Percentiles rank a stretch among this genome's conserved stretches.
Conservation (phyloP, 2,113 vertebrate genomes). For the Camelus bactrianus region DNA sequence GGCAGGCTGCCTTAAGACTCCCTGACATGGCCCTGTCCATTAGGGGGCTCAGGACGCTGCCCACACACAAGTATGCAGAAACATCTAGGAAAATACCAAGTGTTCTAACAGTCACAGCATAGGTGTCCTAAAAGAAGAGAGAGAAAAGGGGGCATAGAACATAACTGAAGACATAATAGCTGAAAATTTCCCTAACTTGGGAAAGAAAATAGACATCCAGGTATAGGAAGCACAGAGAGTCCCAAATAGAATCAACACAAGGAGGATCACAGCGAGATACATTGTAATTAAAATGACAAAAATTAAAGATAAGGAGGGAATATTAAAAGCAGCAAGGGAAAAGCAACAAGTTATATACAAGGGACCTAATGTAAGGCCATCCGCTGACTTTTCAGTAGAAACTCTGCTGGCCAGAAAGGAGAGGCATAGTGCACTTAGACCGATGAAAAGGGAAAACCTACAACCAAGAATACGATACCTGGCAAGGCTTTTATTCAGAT, state of each 20-base stretch:
- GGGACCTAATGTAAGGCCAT: background rate
- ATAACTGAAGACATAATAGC: background rate
- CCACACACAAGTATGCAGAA: background rate
- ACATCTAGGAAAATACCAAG: background rate
- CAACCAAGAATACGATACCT: background rate
- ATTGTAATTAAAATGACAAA: background rate
- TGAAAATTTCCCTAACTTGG: background rate
- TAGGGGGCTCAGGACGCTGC: background rate
- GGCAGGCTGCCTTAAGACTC: background rate
- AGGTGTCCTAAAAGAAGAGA: background rate
- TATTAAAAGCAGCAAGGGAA: background rate
- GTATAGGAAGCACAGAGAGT: background rate
- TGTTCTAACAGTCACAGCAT: background rate
- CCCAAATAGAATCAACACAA: background rate
- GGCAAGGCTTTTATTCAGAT: background rate
- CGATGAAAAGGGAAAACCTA: background rate
- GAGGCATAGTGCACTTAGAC: background rate
- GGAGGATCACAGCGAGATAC: background rate
- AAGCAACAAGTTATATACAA: background rate
- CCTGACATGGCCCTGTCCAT: background rate
- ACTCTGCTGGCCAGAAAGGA: background rate
- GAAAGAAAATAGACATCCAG: background rate
- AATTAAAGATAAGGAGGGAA: background rate
- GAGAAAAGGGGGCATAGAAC: background rate
- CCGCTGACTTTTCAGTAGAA: background rate